Conservation (phyloP, 2,888 invertebrate genomes). For the Orthosia gracilis region DNA sequence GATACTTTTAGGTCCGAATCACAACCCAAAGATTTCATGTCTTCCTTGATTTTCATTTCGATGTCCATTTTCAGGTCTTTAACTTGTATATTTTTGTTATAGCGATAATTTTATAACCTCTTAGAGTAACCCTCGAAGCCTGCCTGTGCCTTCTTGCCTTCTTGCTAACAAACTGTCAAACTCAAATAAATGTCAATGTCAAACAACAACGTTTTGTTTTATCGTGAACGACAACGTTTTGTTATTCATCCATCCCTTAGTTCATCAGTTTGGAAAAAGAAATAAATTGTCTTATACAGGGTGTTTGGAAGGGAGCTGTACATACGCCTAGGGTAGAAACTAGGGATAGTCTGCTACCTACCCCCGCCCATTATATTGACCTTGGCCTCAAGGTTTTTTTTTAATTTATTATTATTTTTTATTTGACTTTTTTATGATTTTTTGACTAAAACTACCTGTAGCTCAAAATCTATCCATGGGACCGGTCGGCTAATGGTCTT, state of each 20-base stretch:
- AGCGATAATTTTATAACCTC: slow-evolving; percentile 37
- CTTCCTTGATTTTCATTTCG: slow-evolving; percentile 85
- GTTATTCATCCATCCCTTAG: neutral
- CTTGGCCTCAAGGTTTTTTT: no score
- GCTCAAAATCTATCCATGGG: no score
- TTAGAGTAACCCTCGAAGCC: neutral
- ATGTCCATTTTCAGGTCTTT: slow-evolving; percentile 78
- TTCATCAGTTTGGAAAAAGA: neutral
- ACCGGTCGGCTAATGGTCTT: no score
- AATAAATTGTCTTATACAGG: no score
- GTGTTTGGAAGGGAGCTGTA: no score
- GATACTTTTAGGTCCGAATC: slow-evolving; percentile 82
- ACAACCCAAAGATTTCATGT: slow-evolving; percentile 87
- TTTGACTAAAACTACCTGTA: no score
- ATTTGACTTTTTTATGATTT: no score
- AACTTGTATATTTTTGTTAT: slow-evolving; percentile 26
- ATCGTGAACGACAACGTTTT: slow-evolving; percentile 2
- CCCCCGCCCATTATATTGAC: no score
- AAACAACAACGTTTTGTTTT: slow-evolving; percentile 21
- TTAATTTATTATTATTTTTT: no score
- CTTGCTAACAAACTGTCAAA: slow-evolving; percentile 23
- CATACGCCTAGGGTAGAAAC: no score
- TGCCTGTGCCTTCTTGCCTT: neutral
- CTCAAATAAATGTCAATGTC: slow-evolving; percentile 13
- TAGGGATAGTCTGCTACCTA: no score